These are phyloP conservation scores for Bombus pascuorum DNA, from an alignment of 1,140 invertebrate species.

Conservation along the genomic window DNA sequence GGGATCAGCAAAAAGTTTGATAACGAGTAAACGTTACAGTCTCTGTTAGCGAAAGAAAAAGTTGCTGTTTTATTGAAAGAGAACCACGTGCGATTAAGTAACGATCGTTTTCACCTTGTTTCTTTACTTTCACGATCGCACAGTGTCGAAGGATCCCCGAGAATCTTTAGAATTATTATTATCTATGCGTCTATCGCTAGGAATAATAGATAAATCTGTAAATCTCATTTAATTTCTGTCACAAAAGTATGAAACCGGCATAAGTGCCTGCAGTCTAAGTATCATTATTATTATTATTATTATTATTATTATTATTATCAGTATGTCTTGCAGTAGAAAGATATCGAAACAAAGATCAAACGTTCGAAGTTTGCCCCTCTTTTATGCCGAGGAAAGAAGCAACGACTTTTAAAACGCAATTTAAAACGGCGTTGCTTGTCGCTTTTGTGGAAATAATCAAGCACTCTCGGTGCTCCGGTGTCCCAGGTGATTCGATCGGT, in stretches of 20 bases:
- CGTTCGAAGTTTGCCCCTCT: background rate
- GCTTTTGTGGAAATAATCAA: slow-evolving; percentile 54
- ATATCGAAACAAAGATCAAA: slow-evolving; percentile 19
- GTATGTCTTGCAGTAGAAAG: background rate
- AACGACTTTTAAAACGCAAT: slow-evolving; percentile 35
- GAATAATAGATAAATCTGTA: background rate
- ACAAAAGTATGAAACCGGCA: background rate
- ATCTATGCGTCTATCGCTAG: too few relatives aligned
- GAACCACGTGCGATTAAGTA: background rate
- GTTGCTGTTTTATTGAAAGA: background rate
- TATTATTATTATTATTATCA: background rate
- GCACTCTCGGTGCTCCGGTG: slow-evolving; percentile 11
- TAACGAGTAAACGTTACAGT: slow-evolving; percentile 12
- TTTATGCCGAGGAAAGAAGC: background rate
- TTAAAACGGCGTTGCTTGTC: slow-evolving; percentile 24
- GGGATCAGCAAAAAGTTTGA: slow-evolving; percentile 30
- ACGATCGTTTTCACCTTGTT: background rate
- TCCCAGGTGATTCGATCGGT: slow-evolving; percentile 49
- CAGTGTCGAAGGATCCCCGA: too few relatives aligned
- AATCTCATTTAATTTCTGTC: background rate
- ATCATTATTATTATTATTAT: background rate
- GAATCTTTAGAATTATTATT: too few relatives aligned
- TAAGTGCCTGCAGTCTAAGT: background rate
- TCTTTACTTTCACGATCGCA: background rate
- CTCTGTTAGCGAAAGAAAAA: background rate